Percentiles rank a stretch among this genome's conserved stretches.
These are phyloP conservation scores for Agonum fuliginosum DNA, from an alignment of 2,888 invertebrate genomes.

Conservation along the genomic window DNA sequence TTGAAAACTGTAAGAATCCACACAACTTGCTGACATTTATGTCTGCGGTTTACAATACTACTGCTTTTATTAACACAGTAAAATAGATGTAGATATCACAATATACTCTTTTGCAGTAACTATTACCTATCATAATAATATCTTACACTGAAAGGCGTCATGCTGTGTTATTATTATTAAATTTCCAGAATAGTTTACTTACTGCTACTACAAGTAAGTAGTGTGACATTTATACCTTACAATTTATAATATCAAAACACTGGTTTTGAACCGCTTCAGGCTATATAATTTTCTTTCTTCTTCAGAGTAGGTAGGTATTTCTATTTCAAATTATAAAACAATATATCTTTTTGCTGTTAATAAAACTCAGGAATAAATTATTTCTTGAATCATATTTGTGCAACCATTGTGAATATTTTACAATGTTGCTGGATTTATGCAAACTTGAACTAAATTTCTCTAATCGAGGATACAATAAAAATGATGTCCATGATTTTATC, in stretches of 20 bases:
- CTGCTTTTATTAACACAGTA: neutral
- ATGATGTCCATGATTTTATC: conserved; percentile 18
- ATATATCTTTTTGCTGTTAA: too few species aligned
- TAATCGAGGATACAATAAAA: neutral
- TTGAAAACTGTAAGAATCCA: too few species aligned
- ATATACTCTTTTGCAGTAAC: conserved; percentile 14
- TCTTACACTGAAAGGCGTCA: neutral
- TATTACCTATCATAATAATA: conserved; percentile 17
- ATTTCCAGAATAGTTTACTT: conserved; percentile 27
- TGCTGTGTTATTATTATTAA: conserved; percentile 35
- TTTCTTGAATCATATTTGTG: too few species aligned
- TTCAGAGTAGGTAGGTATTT: too few species aligned
- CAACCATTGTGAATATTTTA: too few species aligned
- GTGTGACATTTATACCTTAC: conserved; percentile 9
- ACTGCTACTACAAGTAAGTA: too few species aligned
- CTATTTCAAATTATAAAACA: too few species aligned
- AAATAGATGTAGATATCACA: conserved; percentile 1
- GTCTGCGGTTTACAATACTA: too few species aligned
- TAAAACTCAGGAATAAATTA: too few species aligned
- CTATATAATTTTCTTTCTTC: conserved; percentile 22
- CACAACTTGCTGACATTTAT: too few species aligned
- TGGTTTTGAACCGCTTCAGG: conserved; percentile 10
- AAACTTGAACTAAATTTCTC: conserved; percentile 43
- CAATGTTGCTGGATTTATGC: too few species aligned
- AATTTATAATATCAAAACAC: neutral